Evolutionary conservation across 2,888 invertebrate genomes (phyloP), one percentile per base, ranked within the genome.

Genomic region (Brassicogethes aeneus): DNA sequence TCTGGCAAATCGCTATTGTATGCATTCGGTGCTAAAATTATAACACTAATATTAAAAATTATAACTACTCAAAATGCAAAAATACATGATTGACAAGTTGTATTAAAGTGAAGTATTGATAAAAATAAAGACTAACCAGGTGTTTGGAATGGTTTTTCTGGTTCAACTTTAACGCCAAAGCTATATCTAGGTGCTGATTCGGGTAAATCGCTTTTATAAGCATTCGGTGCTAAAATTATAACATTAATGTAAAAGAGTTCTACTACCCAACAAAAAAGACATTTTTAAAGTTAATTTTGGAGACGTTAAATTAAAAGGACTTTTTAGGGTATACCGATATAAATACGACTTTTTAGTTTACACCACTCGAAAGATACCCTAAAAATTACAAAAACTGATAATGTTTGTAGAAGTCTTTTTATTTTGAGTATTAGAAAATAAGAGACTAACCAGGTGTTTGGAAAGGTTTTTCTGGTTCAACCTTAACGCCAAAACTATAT

Each of bases 401-500:
- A n/a, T n/a, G n/a, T n/a, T n/a, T n/a, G n/a, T n/a, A n/a, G n/a
- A n/a, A n/a, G n/a, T n/a, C n/a, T n/a, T n/a, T n/a, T n/a, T n/a
- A n/a, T n/a, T n/a, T n/a, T n/a, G n/a, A n/a, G n/a, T n/a, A n/a
- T n/a, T n/a, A 23, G 23, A 5, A 23, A 23, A 23, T 5, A 23
- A 23, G 10, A 32, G 12, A 32, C 32, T 32, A 44, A 58, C 59
- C 90, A 53, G 85, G 85, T 13, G 77, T 72, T 39, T 74, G 71
- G 53, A 74, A 75, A 42, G 72, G 65, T 53, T 74, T 76, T 50
- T 77, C 75, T 40, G 65, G 59, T 58, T 73, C 68, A 23, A 76
- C 71, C 63, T 78, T 84, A 46, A 76, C 71, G 37, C 82, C 81
- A 60, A 85, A 77, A 3, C 80, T 79, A 59, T 76, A 83, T 53